Conservation (phyloP, 2,797 vertebrate genomes). For the Crocodylus rhombifer region DNA sequence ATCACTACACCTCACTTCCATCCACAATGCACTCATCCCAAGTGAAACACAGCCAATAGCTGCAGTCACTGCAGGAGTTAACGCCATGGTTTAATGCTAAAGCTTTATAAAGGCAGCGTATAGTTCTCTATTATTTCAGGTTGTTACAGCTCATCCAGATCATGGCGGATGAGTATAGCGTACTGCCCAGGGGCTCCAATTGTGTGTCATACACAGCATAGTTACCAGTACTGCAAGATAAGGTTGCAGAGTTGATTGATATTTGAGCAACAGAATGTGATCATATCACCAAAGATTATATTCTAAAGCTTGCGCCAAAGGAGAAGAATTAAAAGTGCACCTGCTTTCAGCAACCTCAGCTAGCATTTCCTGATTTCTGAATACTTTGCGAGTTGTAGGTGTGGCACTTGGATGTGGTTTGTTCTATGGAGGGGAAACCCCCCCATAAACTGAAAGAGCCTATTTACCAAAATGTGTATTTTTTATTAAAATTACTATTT, state of each 20-base stretch:
- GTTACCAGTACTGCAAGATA: not conserved
- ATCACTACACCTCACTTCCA: no score
- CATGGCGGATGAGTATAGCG: not conserved
- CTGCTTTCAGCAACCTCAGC: not conserved
- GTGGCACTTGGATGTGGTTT: not conserved
- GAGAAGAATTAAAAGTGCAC: not conserved
- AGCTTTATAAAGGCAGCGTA: not conserved
- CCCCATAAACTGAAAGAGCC: not conserved
- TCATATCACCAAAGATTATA: conserved; percentile 12
- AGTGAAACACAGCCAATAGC: not conserved
- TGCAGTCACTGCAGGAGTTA: conserved; percentile 15
- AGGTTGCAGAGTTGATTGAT: not conserved
- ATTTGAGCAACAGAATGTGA: not conserved
- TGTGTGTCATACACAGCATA: not conserved
- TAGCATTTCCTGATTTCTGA: not conserved
- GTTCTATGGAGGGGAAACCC: not conserved
- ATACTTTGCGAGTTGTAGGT: not conserved
- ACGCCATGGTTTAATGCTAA: not conserved
- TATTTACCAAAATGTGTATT: conserved; percentile 57
- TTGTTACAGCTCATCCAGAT: not conserved
- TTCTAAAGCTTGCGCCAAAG: not conserved
- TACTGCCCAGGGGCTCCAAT: not conserved
- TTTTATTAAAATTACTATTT: conserved; percentile 79
- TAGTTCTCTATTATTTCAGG: not conserved
- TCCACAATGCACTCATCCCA: no score